These are phyloP conservation scores for Platichthys flesus DNA, from an alignment of 2,113 vertebrate genomes.

Conservation along the genomic window DNA sequence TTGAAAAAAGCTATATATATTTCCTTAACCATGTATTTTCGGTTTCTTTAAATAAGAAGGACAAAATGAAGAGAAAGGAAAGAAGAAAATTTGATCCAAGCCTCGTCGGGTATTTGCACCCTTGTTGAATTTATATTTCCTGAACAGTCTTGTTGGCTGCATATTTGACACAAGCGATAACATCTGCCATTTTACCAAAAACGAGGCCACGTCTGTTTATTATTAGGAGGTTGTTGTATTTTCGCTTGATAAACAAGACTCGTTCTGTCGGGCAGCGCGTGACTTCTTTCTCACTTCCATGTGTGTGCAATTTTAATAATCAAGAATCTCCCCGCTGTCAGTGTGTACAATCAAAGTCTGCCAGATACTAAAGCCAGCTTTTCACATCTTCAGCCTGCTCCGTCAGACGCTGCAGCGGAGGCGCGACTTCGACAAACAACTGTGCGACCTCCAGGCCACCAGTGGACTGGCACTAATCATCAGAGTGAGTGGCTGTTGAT, in stretches of 20 bases:
- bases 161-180: constrained; percentile 69
- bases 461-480: constrained; percentile 78
- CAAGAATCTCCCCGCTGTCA: constrained; percentile 66
- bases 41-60: constrained; percentile 16
- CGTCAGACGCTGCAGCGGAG: constrained; percentile 68
- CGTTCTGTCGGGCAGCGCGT: constrained; percentile 25
- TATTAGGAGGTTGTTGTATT: constrained; percentile 50
- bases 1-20: not conserved
- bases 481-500: constrained; percentile 81
- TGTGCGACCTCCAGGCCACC: constrained; percentile 65
- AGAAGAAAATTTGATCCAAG: constrained; percentile 25
- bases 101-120: constrained; percentile 37
- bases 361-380: constrained; percentile 39
- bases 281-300: constrained; percentile 49
- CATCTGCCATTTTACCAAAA: constrained; percentile 64
- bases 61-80: not conserved
- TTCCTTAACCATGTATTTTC: not conserved
- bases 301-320: constrained; percentile 67
- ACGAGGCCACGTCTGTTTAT: constrained; percentile 56
- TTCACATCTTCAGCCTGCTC: constrained; percentile 44
- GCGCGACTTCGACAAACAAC: constrained; percentile 77
- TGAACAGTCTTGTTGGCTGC: constrained; percentile 40
- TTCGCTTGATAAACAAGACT: constrained; percentile 47
- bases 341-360: constrained; percentile 49
- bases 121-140: constrained; percentile 65